Conservation (phyloP, 2,888 invertebrate genomes). For the Odontocolon sp. region DNA sequence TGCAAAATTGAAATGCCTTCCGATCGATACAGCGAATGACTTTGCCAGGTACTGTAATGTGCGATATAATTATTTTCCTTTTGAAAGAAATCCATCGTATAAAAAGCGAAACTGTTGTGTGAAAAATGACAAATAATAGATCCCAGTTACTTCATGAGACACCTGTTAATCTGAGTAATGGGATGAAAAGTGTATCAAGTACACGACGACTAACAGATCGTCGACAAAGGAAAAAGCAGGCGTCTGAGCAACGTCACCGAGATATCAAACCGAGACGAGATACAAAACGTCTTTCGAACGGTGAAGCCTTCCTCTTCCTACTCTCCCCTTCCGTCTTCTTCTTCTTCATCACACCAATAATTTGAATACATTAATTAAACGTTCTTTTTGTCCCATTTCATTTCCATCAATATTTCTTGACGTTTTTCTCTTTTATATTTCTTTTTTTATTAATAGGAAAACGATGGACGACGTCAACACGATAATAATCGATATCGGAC, state of each 20-base stretch:
- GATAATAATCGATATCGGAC: conserved; percentile 66
- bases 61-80: neutral
- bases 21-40: too few relatives aligned
- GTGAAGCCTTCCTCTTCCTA: neutral
- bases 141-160: neutral
- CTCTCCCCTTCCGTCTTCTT: too few relatives aligned
- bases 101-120: neutral
- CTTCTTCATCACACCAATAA: conserved; percentile 5
- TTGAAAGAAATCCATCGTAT: neutral
- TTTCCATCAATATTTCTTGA: neutral
- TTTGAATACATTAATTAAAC: conserved; percentile 28
- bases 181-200: conserved; percentile 44
- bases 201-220: conserved; percentile 19
- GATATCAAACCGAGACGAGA: conserved; percentile 21
- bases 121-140: conserved; percentile 1
- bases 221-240: conserved; percentile 30
- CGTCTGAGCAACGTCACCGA: neutral
- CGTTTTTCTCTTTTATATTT: neutral
- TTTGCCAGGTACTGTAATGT: too few relatives aligned
- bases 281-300: neutral
- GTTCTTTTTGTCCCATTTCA: neutral
- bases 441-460: neutral
- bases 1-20: neutral
- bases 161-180: conserved; percentile 33
- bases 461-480: conserved; percentile 30